Evolutionary conservation across 2,113 vertebrate genomes (phyloP), one percentile per base, ranked within the genome.

Genomic region (Spea multiplicata): DNA sequence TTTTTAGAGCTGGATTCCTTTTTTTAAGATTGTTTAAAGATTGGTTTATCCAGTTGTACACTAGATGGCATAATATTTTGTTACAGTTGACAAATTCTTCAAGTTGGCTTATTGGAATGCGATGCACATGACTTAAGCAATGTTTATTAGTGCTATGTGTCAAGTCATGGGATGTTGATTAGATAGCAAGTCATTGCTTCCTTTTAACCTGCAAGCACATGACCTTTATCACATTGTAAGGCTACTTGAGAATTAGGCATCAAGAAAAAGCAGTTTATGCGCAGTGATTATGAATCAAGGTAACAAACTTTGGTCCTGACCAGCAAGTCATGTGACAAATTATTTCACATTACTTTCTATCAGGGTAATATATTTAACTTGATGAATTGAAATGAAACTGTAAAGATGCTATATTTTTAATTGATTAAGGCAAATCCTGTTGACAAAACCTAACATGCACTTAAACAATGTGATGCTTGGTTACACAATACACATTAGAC

Each of bases 201-300:
- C 82, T 86, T 89, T 89, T 84, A 86, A 84, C 82, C 61, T n/a
- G 80, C 2, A 81, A 72, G 84, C 82, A 84, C 73, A 65, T 47
- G 50, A 0, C 3, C 70, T 85, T 87, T 86, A 83, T 50, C 68
- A 83, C 78, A 82, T 84, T 76, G 44, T 55, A 80, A 74, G 78
- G 76, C 73, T 86, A 88, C 85, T 81, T 83, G 55, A 79, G 64
- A 84, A 85, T 83, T 84, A 85, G 83, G 87, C 81, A 85, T 49
- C 84, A 73, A 86, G 80, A 73, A 81, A 88, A 80, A 78, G 74
- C 53, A 84, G 71, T 62, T 81, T 75, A 83, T 64, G 6, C 12
- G 59, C 85, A 85, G 73, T 84, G 80, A 88, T 85, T 86, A 81
- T 17, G 83, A 71, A 57, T 62, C 65, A 86, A 87, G 83, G 84